A percentile compares a stretch with the other conserved stretches of the same genome.
Conservation (phyloP, 2,797 vertebrate genomes). For the Argentina silus region DNA sequence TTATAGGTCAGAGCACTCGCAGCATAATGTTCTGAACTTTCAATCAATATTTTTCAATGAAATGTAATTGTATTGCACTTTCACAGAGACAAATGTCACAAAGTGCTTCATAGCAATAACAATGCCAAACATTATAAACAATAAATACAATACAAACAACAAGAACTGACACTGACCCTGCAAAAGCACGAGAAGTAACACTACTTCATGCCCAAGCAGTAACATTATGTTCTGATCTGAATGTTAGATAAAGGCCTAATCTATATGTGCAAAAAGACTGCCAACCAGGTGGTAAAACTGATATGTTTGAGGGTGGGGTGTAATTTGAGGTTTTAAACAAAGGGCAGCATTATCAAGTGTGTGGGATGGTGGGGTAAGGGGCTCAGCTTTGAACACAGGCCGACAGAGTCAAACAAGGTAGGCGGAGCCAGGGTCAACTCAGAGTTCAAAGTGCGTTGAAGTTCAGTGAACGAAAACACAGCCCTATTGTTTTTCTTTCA, state of each 20-base stretch:
- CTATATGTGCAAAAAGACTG: slow-evolving; percentile 25
- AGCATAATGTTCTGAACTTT: too few species aligned
- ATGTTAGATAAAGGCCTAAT: slow-evolving; percentile 38
- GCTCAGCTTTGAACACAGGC: slow-evolving; percentile 22
- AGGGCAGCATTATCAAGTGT: not conserved
- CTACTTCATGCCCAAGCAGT: slow-evolving; percentile 44
- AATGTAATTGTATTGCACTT: not conserved
- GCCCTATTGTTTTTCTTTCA: slow-evolving; percentile 30
- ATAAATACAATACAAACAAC: too few species aligned
- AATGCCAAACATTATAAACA: too few species aligned
- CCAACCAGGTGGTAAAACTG: slow-evolving; percentile 9
- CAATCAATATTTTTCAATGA: too few species aligned
- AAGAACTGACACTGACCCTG: not conserved
- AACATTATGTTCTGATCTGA: slow-evolving; percentile 41
- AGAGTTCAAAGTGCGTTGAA: slow-evolving; percentile 26
- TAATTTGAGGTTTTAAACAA: not conserved
- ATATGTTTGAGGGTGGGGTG: not conserved
- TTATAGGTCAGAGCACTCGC: slow-evolving; percentile 46
- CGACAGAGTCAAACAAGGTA: not conserved
- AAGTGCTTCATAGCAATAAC: too few species aligned
- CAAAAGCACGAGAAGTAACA: not conserved
- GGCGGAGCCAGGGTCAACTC: slow-evolving; percentile 30
- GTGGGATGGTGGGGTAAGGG: not conserved
- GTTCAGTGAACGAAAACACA: slow-evolving; percentile 30
- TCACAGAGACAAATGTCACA: too few species aligned